These are phyloP conservation scores for Lophius americanus DNA, from an alignment of 2,797 vertebrate genomes.

Conservation along the genomic window DNA sequence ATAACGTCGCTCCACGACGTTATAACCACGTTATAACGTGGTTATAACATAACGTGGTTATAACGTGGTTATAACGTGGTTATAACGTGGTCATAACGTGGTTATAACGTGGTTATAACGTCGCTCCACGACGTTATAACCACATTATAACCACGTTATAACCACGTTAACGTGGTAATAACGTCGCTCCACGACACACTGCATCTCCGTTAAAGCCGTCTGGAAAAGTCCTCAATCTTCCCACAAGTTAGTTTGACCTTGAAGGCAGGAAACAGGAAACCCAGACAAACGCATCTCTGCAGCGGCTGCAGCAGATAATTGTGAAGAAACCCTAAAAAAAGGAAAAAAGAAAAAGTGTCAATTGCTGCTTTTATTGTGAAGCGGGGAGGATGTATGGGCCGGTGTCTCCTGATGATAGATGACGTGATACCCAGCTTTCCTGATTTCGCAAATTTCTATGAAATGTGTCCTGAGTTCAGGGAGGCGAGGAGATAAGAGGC, in stretches of 20 bases:
- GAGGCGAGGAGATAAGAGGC: constrained; percentile 77
- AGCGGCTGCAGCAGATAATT: constrained; percentile 43
- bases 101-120: too few relatives aligned
- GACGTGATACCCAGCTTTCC: constrained; percentile 60
- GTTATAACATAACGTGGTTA: too few relatives aligned
- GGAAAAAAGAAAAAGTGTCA: constrained; percentile 46
- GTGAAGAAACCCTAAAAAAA: constrained; percentile 32
- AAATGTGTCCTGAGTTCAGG: constrained; percentile 73
- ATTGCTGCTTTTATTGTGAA: constrained; percentile 68
- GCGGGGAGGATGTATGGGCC: constrained; percentile 56
- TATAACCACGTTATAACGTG: too few relatives aligned
- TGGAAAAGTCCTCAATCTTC: constrained; percentile 13
- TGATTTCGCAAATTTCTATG: constrained; percentile 81
- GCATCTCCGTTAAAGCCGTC: neutral
- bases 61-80: too few relatives aligned
- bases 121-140: too few relatives aligned
- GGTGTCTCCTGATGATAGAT: constrained; percentile 60
- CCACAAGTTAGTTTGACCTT: constrained; percentile 62
- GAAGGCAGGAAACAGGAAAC: constrained; percentile 22
- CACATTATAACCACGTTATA: too few relatives aligned
- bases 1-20: too few relatives aligned
- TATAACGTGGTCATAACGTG: too few relatives aligned
- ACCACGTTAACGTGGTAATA: too few relatives aligned
- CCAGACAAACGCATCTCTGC: neutral
- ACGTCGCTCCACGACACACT: too few relatives aligned